Evolutionary conservation across 92 coral and sea anemone genomes (phyloP), one percentile per base, ranked within the genome.

Genomic region (Palythoa caribaeorum): DNA sequence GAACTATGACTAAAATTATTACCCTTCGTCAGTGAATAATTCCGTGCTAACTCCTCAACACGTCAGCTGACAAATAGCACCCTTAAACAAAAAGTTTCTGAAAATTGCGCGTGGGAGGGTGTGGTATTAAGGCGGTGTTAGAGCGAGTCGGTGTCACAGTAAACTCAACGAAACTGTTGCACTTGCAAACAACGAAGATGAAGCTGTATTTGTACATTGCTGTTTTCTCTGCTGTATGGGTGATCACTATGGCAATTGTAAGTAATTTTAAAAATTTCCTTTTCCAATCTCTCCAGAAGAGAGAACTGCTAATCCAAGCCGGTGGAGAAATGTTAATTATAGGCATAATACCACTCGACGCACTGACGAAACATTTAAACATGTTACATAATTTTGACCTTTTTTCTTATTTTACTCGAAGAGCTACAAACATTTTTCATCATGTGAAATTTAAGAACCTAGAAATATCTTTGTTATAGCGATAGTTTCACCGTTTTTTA

Each of bases 21-120:
- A 63, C 70, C 6, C 65, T 63, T 36, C 20, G 70, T 63, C 35
- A 9, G 20, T 19, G 20, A 17, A 17, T 63, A n/a, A 2, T 5
- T 59, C 70, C 70, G 10, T 63, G 70, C 70, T 0, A 63, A 21
- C 2, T 63, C 9, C 21, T 63, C 19, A 63, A 63, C 7, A 63
- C 20, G 70, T 63, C 70, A 63, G 28, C 70, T 63, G 70, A 54
- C n/a, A 59, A 59, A 59, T 59, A 59, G 66, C 17, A 59, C n/a
- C 28, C 28, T 28, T 28, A 28, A 28, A 28, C 50, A 44, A 44
- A 44, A 44, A 44, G 50, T 44, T 44, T 44, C 50, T 4, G 7
- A 44, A 44, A 3, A 44, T 44, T 44, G 5, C 50, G 70, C 70
- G 70, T 63, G 70, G 66, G 66, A 12, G 14, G 70, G 37, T 16